These are phyloP conservation scores for Anguilla marmorata DNA, from an alignment of 2,797 vertebrate genomes.

Conservation along the genomic window DNA sequence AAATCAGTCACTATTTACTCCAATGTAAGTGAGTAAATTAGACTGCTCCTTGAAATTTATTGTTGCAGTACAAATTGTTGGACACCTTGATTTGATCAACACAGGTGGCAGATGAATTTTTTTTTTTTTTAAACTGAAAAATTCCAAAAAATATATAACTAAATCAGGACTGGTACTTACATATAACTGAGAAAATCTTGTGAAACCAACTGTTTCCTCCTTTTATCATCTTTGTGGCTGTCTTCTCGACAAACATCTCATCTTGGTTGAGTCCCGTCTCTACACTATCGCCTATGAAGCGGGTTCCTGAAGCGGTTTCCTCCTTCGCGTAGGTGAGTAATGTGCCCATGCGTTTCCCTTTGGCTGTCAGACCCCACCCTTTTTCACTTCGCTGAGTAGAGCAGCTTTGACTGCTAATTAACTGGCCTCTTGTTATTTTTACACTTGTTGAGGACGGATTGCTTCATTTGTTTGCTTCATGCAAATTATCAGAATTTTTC, in stretches of 20 bases:
- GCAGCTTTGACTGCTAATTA: background rate
- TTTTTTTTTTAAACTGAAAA: background rate
- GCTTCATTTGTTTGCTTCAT: background rate
- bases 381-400: background rate
- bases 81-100: background rate
- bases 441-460: too few relatives aligned
- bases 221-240: slow-evolving; percentile 13
- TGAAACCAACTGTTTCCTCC: background rate
- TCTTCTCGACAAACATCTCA: slow-evolving; percentile 3
- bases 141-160: background rate
- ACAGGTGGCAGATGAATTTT: background rate
- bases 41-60: background rate
- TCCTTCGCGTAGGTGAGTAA: background rate
- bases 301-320: background rate
- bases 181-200: slow-evolving; percentile 2
- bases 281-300: background rate
- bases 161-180: slow-evolving; percentile 29
- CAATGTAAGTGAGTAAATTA: background rate
- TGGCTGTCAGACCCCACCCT: background rate
- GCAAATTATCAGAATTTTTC: background rate
- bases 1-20: background rate
- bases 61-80: background rate
- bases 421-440: background rate
- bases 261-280: background rate
- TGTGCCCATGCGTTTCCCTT: background rate